These are phyloP conservation scores for Chironomus striatipennis DNA, from an alignment of 1,140 invertebrate species.

Conservation along the genomic window DNA sequence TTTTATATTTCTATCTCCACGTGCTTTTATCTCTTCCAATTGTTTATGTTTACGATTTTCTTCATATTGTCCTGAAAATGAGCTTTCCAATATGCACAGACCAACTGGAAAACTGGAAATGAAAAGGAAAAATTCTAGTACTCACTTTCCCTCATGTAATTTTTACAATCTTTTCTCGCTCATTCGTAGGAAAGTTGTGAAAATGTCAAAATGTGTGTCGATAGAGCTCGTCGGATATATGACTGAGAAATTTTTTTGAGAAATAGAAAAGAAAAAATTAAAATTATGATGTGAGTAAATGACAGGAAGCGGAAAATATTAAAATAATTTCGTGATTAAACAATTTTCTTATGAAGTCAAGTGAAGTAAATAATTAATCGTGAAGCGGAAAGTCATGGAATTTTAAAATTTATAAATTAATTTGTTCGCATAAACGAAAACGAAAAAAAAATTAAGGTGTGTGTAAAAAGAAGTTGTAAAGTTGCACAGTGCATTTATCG, in stretches of 20 bases:
- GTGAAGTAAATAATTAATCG: neutral
- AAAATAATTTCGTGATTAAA: neutral
- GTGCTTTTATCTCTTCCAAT: neutral
- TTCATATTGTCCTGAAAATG: neutral
- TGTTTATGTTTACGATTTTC: slow-evolving; percentile 14
- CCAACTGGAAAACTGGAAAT: neutral
- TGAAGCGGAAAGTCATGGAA: too few relatives aligned
- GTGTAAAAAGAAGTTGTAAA: too few relatives aligned
- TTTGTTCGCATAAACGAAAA: too few relatives aligned
- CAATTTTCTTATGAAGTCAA: neutral
- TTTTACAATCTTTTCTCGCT: neutral
- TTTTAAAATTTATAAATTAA: too few relatives aligned
- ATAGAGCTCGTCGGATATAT: neutral
- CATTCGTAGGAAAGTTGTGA: neutral
- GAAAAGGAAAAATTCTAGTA: neutral
- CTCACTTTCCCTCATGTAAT: neutral
- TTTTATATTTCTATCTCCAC: neutral
- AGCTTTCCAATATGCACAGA: neutral
- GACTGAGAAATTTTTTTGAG: too few relatives aligned
- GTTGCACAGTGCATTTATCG: too few relatives aligned
- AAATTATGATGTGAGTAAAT: neutral
- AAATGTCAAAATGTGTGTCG: neutral
- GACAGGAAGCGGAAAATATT: neutral
- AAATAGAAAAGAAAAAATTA: neutral
- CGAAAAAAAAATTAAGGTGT: too few relatives aligned